A percentile compares a stretch with the other conserved stretches of the same genome.
These are phyloP conservation scores for Neria commutata DNA, from an alignment of 2,888 invertebrate species.

Conservation along the genomic window DNA sequence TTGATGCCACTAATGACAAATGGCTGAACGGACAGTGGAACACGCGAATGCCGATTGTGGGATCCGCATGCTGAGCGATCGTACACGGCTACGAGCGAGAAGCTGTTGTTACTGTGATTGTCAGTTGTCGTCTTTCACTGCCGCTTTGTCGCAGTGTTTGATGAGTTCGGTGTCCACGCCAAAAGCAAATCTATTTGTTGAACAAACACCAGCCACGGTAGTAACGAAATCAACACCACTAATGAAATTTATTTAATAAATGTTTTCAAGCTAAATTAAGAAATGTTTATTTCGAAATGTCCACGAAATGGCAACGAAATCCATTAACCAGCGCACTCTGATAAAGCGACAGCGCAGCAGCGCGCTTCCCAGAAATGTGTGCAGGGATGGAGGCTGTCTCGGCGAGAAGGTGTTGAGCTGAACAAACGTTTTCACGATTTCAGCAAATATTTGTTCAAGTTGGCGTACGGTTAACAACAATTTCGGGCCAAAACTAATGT, in stretches of 20 bases:
- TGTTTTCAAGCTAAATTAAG: slow-evolving; percentile 33
- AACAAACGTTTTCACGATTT: slow-evolving; percentile 34
- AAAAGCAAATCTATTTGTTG: slow-evolving; percentile 2
- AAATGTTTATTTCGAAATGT: slow-evolving; percentile 31
- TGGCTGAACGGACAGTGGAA: background rate
- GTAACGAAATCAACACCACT: slow-evolving; percentile 24
- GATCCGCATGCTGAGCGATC: too few species aligned
- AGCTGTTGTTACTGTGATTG: too few species aligned
- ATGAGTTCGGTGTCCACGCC: slow-evolving; percentile 4
- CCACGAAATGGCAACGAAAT: slow-evolving; percentile 21
- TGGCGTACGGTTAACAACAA: background rate
- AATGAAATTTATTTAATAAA: slow-evolving; percentile 30
- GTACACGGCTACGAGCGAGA: too few species aligned
- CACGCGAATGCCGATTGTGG: background rate
- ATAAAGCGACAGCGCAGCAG: slow-evolving; percentile 6
- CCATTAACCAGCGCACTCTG: too few species aligned
- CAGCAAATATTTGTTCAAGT: slow-evolving; percentile 30
- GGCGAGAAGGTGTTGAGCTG: slow-evolving; percentile 33
- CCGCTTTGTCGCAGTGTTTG: too few species aligned
- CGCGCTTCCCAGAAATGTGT: slow-evolving; percentile 18
- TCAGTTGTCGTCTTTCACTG: too few species aligned
- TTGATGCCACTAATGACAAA: slow-evolving; percentile 24
- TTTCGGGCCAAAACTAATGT: too few species aligned
- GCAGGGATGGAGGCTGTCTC: slow-evolving; percentile 10
- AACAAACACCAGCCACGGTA: slow-evolving; percentile 7